Conservation (phyloP, 2,113 vertebrate species). For the Grallaria varia region DNA sequence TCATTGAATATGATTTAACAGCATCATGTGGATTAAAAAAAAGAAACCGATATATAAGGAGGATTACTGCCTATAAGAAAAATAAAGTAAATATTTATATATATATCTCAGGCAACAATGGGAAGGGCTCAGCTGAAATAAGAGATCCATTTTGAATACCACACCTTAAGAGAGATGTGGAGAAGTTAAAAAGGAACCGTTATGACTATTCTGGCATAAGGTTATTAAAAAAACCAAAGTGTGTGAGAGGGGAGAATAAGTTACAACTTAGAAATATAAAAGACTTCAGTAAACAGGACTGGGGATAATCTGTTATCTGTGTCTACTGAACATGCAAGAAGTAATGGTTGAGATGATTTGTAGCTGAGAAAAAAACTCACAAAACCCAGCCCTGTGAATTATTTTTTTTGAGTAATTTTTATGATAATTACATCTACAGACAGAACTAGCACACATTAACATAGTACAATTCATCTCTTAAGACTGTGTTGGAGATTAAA, state of each 20-base stretch:
- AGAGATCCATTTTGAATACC: background rate
- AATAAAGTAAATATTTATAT: background rate
- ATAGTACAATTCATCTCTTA: constrained; percentile 21
- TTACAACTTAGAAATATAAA: background rate
- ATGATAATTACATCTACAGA: background rate
- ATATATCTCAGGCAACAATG: background rate
- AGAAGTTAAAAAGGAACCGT: background rate
- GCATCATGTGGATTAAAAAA: background rate
- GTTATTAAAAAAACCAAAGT: background rate
- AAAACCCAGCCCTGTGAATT: background rate
- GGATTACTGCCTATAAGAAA: background rate
- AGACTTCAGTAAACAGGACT: background rate
- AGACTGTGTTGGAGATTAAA: background rate
- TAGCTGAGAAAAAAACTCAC: background rate
- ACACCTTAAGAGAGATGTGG: background rate
- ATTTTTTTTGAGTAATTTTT: background rate
- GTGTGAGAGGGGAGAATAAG: background rate
- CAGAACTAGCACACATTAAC: constrained; percentile 41
- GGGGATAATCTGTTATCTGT: background rate
- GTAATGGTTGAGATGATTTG: background rate
- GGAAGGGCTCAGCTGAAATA: background rate
- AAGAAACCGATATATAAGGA: background rate
- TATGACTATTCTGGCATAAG: background rate
- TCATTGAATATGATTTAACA: background rate
- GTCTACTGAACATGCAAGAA: background rate